Percentiles rank a stretch among this genome's conserved stretches.
phyloP scores from a whole-genome alignment of 2,888 invertebrate species.

The Rapana venosa region DNA sequence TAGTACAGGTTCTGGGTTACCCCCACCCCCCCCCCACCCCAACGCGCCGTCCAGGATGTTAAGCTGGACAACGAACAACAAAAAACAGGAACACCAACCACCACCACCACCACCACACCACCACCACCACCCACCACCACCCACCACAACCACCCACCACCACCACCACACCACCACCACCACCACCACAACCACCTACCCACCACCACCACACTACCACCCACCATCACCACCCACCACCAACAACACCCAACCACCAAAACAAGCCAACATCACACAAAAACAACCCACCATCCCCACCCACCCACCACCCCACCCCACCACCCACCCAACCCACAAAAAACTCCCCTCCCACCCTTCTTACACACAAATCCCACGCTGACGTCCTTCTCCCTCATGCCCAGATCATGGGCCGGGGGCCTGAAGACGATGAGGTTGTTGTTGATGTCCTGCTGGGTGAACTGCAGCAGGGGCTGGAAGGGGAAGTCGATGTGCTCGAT shows the following conservation, averaged over 20 bases:
- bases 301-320: background rate
- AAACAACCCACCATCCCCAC: background rate
- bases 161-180: too few relatives aligned
- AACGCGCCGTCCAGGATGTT: too few relatives aligned
- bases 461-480: constrained; percentile 62
- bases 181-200: too few relatives aligned
- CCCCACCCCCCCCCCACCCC: too few relatives aligned
- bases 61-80: too few relatives aligned
- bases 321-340: background rate
- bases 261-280: background rate
- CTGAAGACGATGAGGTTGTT: constrained; percentile 72
- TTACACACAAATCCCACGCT: constrained; percentile 70
- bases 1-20: too few relatives aligned
- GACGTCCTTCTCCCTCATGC: constrained; percentile 61
- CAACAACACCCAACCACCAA: background rate
- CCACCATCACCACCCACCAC: background rate
- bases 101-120: too few relatives aligned
- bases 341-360: background rate
- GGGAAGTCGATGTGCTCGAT: constrained; percentile 69
- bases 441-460: constrained; percentile 74
- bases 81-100: too few relatives aligned
- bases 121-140: too few relatives aligned
- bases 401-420: constrained; percentile 67
- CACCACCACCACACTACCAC: background rate
- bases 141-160: too few relatives aligned